Evolutionary conservation across 2,113 vertebrate genomes (phyloP).

Genomic region (Spermophilus dauricus): DNA sequence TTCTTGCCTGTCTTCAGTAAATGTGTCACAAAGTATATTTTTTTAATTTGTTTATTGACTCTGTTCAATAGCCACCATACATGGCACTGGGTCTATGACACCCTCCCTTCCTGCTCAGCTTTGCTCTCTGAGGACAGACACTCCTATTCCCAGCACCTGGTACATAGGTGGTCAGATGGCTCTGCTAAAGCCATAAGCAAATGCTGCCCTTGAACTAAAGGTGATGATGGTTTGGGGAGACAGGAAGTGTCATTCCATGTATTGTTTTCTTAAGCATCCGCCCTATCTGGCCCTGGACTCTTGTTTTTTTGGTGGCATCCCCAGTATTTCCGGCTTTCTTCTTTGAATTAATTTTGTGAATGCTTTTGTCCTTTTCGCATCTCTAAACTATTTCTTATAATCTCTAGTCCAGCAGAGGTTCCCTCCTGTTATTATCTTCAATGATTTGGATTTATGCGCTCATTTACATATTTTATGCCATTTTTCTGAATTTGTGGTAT

Average conservation of each 20-base stretch:
- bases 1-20: not conserved
- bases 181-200: not conserved
- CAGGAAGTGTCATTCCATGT: not conserved
- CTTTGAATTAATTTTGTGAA: not conserved
- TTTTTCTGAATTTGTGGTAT: conserved; percentile 28
- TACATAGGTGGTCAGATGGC: not conserved
- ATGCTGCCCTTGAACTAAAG: not conserved
- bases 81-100: not conserved
- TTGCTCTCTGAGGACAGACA: not conserved
- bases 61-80: not conserved
- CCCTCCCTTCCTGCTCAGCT: accelerated
- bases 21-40: not conserved
- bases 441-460: not conserved
- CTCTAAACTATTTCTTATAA: not conserved
- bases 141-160: not conserved
- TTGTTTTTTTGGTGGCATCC: not conserved
- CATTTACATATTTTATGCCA: not conserved
- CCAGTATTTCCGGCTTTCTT: not conserved
- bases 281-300: accelerated
- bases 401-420: not conserved
- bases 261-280: not conserved
- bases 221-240: not conserved
- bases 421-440: not conserved
- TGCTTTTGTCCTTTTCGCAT: not conserved
- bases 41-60: not conserved